phyloP scores from a whole-genome alignment of 2,888 invertebrate genomes.

The Dasypolia templi region DNA sequence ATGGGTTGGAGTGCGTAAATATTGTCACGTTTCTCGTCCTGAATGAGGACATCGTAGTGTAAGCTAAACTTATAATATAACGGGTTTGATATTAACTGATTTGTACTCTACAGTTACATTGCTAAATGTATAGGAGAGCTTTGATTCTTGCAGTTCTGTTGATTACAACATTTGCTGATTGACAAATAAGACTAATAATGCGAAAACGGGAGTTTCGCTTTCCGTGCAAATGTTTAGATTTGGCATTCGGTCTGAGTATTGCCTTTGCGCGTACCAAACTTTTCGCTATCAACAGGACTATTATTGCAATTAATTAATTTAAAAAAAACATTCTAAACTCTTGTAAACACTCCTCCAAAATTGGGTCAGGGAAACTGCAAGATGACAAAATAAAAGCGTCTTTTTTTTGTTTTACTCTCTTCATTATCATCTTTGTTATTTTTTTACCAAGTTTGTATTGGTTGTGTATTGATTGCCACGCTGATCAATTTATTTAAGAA shows the following conservation, averaged over 20 bases:
- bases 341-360: too few relatives aligned
- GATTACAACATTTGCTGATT: too few relatives aligned
- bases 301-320: too few relatives aligned
- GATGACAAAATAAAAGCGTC: not conserved
- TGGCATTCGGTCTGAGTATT: too few relatives aligned
- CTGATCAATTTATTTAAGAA: conserved; percentile 35
- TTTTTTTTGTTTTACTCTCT: conserved; percentile 27
- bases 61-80: too few relatives aligned
- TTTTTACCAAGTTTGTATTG: conserved; percentile 8
- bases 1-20: conserved; percentile 21
- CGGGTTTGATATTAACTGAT: not conserved
- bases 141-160: not conserved
- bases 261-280: not conserved
- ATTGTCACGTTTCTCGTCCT: conserved; percentile 18
- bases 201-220: not conserved
- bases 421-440: conserved; percentile 6
- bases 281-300: not conserved
- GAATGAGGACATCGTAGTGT: not conserved
- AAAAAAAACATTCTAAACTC: too few relatives aligned
- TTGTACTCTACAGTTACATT: conserved; percentile 1
- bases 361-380: too few relatives aligned
- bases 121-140: not conserved
- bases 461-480: conserved; percentile 46
- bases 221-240: not conserved
- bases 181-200: not conserved